phyloP scores from a whole-genome alignment of 2,113 vertebrate species.

The Willisornis vidua region DNA sequence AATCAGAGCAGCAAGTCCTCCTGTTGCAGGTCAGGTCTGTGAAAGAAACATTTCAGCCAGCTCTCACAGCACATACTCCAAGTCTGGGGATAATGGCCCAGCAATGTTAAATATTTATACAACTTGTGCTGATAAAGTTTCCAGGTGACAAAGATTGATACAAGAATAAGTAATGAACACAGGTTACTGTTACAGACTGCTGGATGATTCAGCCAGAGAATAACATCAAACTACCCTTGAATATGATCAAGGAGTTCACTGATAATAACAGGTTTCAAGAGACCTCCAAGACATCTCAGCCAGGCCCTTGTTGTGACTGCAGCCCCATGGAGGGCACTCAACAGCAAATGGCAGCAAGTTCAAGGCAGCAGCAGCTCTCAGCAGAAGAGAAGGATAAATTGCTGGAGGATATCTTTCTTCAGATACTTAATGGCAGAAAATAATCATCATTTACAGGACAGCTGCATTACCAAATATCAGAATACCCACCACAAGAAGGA shows the following conservation, averaged over 20 bases:
- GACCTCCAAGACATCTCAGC: neutral
- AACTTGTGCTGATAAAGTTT: constrained; percentile 44
- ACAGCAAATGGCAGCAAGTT: neutral
- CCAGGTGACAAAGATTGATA: constrained; percentile 60
- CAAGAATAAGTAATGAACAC: constrained; percentile 35
- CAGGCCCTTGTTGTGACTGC: neutral
- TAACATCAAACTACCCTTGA: neutral
- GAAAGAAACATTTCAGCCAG: neutral
- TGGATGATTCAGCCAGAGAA: neutral
- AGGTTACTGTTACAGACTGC: constrained; percentile 35
- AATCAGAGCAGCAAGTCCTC: neutral
- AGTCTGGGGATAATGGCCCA: neutral
- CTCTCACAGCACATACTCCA: neutral
- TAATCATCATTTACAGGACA: neutral
- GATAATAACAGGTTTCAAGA: neutral
- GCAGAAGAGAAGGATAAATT: neutral
- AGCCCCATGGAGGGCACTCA: neutral
- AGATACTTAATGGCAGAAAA: neutral
- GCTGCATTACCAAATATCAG: neutral
- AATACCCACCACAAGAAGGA: neutral
- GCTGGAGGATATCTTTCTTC: neutral
- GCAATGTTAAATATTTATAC: constrained; percentile 47
- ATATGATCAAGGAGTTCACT: neutral
- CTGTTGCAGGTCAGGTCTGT: neutral
- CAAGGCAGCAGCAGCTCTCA: neutral